Evolutionary conservation across 2,113 vertebrate genomes (phyloP), one percentile per base, ranked within the genome.

Genomic region (Odontesthes bonariensis): DNA sequence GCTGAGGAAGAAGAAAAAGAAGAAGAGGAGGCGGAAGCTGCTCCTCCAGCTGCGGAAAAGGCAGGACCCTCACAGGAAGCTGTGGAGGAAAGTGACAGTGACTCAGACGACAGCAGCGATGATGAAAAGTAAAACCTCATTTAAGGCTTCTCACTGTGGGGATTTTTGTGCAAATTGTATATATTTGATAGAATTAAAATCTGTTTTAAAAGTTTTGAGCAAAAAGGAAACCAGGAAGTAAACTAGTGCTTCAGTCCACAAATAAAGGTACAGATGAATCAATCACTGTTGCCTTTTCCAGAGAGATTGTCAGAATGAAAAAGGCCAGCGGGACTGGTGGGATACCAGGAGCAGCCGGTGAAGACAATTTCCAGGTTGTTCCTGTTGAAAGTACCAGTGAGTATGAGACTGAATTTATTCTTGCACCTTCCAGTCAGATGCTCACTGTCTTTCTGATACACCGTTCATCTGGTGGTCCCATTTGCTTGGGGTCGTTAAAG

Each of bases 361-460:
- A 90, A 0, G 81, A 90, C 1, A 92, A 94, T 69, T 95, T 99
- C 4, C 94, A 98, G 81, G 94, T 99, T 7, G 96, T 98, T 83
- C 96, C 97, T 46, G 95, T 99, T 0, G 95, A 96, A 89, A 92
- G 96, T 20, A 96, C 92, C 84, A 96, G 98, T 98, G 79, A 93
- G 96, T 93, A 74, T n/a, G 27, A n/a, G 9, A 58, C 6, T 38
- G 6, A 16, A 13, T 32, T 32, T 23, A 3, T 8, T 56, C 12
- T 55, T 12, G 11, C 53, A 55, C 23, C 10, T 55, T 5, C 23
- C 22, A 55, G 42, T 4, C 12, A 38, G 9, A 10, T 20, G 19
- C 5, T 40, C 10, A 10, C 4, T 17, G 6, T 27, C 23, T 7
- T 23, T 20, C 20, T 8, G 13, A 8, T 56, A 5, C 14, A 33